Base-by-base conservation (phyloP, 2,888 invertebrate genomes). In the Mechanitis mazaeus region DNA sequence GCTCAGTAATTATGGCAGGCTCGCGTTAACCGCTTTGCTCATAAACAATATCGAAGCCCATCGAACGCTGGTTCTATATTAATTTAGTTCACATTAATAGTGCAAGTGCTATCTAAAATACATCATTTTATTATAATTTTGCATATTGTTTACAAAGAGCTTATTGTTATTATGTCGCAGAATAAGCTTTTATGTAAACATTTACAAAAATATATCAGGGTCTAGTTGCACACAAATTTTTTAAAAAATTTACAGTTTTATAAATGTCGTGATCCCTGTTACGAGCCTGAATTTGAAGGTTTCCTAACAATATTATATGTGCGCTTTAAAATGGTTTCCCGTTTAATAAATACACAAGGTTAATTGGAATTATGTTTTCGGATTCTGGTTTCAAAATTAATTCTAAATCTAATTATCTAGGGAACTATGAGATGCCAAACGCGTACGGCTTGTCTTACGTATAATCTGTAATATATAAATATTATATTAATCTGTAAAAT, bases 41-140 rank as follows among this genome's bases (percentile, higher is more conserved):
- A 80, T 81, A 83, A 81, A 83, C 80, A 80, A 80, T 79, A 80
- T 78, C 69, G 74, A 73, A 69, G 72, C 70, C 71, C 72, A 77
- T 77, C 72, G 73, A 75, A 72, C 76, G 70, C 73, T 75, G 73
- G 78, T 76, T 72, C 74, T 76, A 77, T 81, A 81, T 80, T 81
- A 79, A 79, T 79, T 80, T 75, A 76, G 74, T 69, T 71, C 67
- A 57, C 63, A 57, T 55, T 62, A 64, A 63, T 63, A 64, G 57
- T 58, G 65, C 57, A 59, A 64, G 66, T 64, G 61, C 61, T 56
- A 42, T 46, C 45, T 56, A 59, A 60, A 62, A 62, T 38, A 55
- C 56, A 56, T 54, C 55, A 55, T 54, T 59, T 56, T 59, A 63
- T 63, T 59, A 46, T 56, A 56, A 59, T 56, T 59, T 63, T 59